Evolutionary conservation across 2,888 invertebrate genomes (phyloP).

Genomic region (Drosophila lutescens): DNA sequence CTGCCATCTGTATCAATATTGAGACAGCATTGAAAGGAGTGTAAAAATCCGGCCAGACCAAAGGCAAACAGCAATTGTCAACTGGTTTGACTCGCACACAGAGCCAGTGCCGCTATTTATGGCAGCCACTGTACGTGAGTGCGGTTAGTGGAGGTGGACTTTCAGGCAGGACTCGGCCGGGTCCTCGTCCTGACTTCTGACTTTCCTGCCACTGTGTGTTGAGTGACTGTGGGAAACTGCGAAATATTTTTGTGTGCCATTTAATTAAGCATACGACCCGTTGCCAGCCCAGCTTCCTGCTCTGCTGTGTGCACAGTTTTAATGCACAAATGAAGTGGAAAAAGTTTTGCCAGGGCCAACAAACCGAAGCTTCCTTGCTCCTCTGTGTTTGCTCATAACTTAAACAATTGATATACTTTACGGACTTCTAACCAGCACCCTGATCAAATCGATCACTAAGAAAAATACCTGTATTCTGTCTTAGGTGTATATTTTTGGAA

Average conservation of each 20-base stretch:
- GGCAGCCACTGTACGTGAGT: constrained; percentile 47
- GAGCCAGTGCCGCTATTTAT: constrained; percentile 51
- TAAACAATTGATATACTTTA: constrained; percentile 70
- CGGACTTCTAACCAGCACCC: constrained; percentile 12
- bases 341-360: constrained; percentile 52
- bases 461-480: neutral
- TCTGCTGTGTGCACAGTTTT: constrained; percentile 56
- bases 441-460: neutral
- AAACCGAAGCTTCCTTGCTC: constrained; percentile 16
- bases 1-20: constrained; percentile 68
- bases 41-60: constrained; percentile 73
- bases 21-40: constrained; percentile 71
- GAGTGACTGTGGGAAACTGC: constrained; percentile 7
- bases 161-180: constrained; percentile 35
- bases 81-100: constrained; percentile 29
- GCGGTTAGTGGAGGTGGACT: constrained; percentile 63
- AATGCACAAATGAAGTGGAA: constrained; percentile 78
- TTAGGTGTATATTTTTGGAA: too few species aligned
- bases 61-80: constrained; percentile 48
- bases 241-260: constrained; percentile 34
- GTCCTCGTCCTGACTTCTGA: constrained; percentile 43
- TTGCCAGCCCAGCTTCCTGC: constrained; percentile 14
- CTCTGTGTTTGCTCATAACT: constrained; percentile 47
- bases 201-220: neutral
- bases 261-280: constrained; percentile 60